phyloP scores from a whole-genome alignment of 2,888 invertebrate genomes.

The Calameuta idolon region DNA sequence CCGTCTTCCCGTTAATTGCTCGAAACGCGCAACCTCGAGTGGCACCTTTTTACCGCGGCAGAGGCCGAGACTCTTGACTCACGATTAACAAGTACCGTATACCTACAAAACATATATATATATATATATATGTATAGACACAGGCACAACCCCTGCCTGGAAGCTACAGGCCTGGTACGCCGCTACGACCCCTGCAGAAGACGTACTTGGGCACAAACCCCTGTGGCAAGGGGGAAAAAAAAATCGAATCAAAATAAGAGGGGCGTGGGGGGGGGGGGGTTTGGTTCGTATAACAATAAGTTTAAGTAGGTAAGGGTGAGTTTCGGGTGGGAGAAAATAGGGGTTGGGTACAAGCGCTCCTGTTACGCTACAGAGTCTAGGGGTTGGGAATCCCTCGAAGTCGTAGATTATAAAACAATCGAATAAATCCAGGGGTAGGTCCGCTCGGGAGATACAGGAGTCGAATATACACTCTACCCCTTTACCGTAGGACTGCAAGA shows the following conservation, averaged over 20 bases:
- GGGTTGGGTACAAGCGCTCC: background rate
- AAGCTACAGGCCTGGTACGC: background rate
- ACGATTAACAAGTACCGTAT: background rate
- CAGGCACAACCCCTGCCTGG: background rate
- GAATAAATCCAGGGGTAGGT: constrained; percentile 25
- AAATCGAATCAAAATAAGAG: background rate
- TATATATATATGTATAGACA: background rate
- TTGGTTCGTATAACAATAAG: background rate
- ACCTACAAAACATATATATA: background rate
- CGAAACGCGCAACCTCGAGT: constrained; percentile 31
- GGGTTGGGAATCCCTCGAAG: background rate
- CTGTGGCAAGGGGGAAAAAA: background rate
- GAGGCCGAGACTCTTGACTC: background rate
- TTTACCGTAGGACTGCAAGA: background rate
- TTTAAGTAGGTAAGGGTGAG: background rate
- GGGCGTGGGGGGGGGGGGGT: no score
- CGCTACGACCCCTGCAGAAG: background rate
- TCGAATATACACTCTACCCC: background rate
- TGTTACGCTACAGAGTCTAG: background rate
- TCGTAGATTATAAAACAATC: constrained; percentile 41
- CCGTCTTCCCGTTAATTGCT: constrained; percentile 41
- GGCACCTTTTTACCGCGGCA: constrained; percentile 12
- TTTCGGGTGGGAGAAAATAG: background rate
- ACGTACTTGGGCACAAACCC: background rate
- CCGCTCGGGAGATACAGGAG: background rate